Percentiles rank a stretch among this genome's conserved stretches.
phyloP scores from a whole-genome alignment of 2,888 invertebrate species.

The Epirrhoe tristata region DNA sequence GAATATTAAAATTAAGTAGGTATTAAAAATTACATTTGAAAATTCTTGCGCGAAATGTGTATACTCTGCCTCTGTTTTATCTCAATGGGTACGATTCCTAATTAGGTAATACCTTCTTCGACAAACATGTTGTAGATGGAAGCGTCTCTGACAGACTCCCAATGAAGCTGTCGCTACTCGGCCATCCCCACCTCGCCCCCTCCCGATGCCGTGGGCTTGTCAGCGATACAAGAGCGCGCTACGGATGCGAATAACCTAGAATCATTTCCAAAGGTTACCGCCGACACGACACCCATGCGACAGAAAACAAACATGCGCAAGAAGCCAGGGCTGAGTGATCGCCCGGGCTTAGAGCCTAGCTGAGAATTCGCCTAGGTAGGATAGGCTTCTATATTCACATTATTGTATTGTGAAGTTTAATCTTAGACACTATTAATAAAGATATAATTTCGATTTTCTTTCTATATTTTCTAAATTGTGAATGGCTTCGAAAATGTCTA shows the following conservation, averaged over 20 bases:
- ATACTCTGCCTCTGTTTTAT: constrained; percentile 1
- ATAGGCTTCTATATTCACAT: not conserved
- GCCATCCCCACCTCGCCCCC: constrained; percentile 87
- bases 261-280: constrained; percentile 21
- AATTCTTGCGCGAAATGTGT: constrained; percentile 4
- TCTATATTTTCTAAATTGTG: too few species aligned
- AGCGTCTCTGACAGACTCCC: constrained; percentile 75
- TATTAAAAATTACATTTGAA: too few species aligned
- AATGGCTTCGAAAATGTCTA: too few species aligned
- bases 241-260: constrained; percentile 97
- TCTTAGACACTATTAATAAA: too few species aligned
- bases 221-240: constrained; percentile 97
- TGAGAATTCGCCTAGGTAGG: not conserved
- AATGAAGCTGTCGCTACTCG: constrained; percentile 85
- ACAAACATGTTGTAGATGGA: constrained; percentile 64
- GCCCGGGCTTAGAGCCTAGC: too few species aligned
- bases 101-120: constrained; percentile 58
- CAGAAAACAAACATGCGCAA: not conserved
- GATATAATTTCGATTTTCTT: too few species aligned
- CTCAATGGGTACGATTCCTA: not conserved
- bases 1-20: not conserved
- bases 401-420: not conserved
- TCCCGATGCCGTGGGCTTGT: constrained; percentile 88
- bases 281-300: constrained; percentile 2
- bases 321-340: too few species aligned